Conservation (phyloP, 2,113 vertebrate species). For the Podocnemis expansa region DNA sequence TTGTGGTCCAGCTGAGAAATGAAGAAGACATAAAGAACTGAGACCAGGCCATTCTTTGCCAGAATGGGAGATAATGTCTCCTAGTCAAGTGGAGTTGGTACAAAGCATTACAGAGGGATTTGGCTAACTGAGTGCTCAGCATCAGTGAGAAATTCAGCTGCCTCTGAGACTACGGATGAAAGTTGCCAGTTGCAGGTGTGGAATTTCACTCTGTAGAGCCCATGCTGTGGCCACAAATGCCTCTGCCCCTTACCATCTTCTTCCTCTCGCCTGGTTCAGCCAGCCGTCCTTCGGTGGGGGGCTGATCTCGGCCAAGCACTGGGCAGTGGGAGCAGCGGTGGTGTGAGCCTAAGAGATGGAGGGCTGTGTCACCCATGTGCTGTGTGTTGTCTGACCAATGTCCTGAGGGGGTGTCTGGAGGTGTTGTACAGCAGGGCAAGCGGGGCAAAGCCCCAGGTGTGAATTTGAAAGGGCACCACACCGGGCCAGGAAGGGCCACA, state of each 20-base stretch:
- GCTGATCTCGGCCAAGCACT: not conserved
- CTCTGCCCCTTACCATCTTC: not conserved
- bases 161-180: not conserved
- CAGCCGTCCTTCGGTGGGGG: no score
- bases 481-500: no score
- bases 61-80: not conserved
- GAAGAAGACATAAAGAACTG: not conserved
- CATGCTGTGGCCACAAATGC: not conserved
- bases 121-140: not conserved
- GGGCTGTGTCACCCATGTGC: not conserved
- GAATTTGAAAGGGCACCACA: no score
- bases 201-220: not conserved
- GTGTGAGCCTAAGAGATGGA: not conserved
- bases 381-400: not conserved
- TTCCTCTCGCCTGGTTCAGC: not conserved
- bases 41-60: not conserved
- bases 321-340: rapidly evolving
- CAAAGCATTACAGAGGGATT: not conserved
- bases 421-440: not conserved
- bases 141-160: not conserved
- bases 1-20: not conserved
- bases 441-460: no score
- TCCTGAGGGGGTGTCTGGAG: not conserved
- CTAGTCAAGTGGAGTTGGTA: not conserved
- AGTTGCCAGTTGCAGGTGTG: not conserved